Base-by-base conservation (phyloP, 2,113 vertebrate genomes). In the Gila orcuttii region DNA sequence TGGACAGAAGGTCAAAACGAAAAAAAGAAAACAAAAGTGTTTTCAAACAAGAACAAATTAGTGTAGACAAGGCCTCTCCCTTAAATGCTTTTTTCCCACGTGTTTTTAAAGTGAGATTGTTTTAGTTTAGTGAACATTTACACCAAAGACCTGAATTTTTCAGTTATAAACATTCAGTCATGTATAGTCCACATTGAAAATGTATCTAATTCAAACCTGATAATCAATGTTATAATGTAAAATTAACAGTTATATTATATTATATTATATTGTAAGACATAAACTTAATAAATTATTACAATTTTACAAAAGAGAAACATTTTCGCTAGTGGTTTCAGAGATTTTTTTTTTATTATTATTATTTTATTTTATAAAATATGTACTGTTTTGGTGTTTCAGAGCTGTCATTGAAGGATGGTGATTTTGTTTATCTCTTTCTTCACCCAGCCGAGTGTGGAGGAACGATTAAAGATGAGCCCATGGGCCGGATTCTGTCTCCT, bases 401-500 rank as follows among this genome's bases (percentile, higher is more conserved):
- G 33, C 64, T 85, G 42, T 47, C 55, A 78, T 23, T 85, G 69
- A 52, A 76, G n/a, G 39, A 8, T 45, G 23, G 15, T 28, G 2
- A 57, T 9, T 85, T n/a, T 85, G n/a, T 85, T 62, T 87, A 47
- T 86, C 79, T 75, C 9, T 79, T 55, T 88, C 6, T 84, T 69
- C 42, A 74, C 25, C 64, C 33, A 99, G 98, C 97, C 0, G 98
- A 99, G 86, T 99, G 98, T 87, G 98, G 98, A 9, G 97, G 98
- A 1, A 94, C 90, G 15, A 95, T 98, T 86, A 95, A 89, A 91
- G 96, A 97, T 9, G 96, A 98, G 74, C 80, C 89, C 0, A 93
- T 95, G 0, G 98, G 98, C 12, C 94, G 97, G 45, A 96, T 99
- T 71, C 93, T 99, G 85, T 99, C 98, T 36, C 98, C 98, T 0